Evolutionary conservation across 2,888 invertebrate species (phyloP).

Genomic region (Lochmaea crataegi): DNA sequence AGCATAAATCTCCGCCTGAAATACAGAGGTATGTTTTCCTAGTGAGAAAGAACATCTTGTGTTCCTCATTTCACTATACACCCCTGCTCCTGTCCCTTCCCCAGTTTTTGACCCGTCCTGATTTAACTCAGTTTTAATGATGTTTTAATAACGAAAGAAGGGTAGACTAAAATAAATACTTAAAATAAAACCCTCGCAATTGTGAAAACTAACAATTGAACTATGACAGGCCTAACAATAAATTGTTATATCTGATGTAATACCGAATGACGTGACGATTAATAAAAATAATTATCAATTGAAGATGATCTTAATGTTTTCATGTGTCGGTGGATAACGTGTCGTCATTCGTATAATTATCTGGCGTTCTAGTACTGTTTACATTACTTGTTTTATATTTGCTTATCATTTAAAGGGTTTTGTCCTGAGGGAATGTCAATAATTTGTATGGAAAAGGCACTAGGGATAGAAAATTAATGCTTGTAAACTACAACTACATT

Average conservation of each 20-base stretch:
- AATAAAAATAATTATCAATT: slow-evolving; percentile 34
- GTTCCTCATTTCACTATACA: no score
- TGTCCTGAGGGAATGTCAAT: slow-evolving; percentile 34
- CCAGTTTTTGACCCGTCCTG: no score
- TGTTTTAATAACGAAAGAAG: no score
- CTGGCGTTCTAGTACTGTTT: slow-evolving; percentile 43
- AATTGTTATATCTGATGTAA: slow-evolving; percentile 17
- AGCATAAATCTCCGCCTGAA: no score
- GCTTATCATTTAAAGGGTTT: slow-evolving; percentile 38
- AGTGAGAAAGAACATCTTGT: no score
- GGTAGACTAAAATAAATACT: no score
- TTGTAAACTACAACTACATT: not conserved
- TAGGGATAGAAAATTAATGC: slow-evolving; percentile 25
- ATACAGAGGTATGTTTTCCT: no score
- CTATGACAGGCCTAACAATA: not conserved
- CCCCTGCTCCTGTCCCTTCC: no score
- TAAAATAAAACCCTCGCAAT: not conserved
- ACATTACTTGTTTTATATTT: slow-evolving; percentile 36
- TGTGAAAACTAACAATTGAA: not conserved
- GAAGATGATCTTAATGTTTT: slow-evolving; percentile 40
- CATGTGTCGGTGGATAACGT: slow-evolving; percentile 37
- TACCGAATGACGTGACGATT: slow-evolving; percentile 29
- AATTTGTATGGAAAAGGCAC: slow-evolving; percentile 26
- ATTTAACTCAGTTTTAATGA: no score
- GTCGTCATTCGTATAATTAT: slow-evolving; percentile 35